phyloP scores from a whole-genome alignment of 2,113 vertebrate genomes.

The Puntigrus tetrazona region DNA sequence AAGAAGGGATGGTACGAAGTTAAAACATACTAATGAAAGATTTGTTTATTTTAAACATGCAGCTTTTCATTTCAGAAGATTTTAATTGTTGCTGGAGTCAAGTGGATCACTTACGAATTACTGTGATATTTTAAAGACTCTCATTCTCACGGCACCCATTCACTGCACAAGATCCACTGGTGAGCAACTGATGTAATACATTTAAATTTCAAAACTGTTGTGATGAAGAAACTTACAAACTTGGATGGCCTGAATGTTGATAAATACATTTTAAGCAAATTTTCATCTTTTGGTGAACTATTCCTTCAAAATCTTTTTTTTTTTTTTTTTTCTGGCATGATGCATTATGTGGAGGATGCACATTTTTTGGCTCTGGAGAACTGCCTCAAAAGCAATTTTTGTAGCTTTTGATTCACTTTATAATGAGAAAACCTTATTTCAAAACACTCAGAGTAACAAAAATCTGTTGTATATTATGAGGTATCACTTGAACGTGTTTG shows the following conservation, averaged over 20 bases:
- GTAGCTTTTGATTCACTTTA: conserved; percentile 2
- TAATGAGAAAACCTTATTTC: neutral
- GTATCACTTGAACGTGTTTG: neutral
- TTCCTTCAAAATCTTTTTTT: neutral
- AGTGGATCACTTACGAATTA: neutral
- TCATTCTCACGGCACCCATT: neutral
- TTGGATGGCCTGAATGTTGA: neutral
- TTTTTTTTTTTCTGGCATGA: neutral
- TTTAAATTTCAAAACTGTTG: neutral
- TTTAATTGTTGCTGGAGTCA: neutral
- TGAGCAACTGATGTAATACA: neutral
- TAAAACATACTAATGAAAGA: neutral
- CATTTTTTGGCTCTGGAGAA: neutral
- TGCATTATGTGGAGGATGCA: conserved; percentile 1
- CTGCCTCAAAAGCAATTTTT: neutral
- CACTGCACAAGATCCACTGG: neutral
- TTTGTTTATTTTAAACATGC: neutral
- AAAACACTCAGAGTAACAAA: neutral
- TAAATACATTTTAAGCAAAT: neutral
- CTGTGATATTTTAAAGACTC: neutral
- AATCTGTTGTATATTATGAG: neutral
- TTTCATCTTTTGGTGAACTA: neutral
- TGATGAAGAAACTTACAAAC: too few relatives aligned
- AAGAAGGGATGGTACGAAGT: neutral
- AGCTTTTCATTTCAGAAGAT: neutral